Evolutionary conservation across 2,888 invertebrate species (phyloP).

Genomic region (Cataglyphis altisquamis): DNA sequence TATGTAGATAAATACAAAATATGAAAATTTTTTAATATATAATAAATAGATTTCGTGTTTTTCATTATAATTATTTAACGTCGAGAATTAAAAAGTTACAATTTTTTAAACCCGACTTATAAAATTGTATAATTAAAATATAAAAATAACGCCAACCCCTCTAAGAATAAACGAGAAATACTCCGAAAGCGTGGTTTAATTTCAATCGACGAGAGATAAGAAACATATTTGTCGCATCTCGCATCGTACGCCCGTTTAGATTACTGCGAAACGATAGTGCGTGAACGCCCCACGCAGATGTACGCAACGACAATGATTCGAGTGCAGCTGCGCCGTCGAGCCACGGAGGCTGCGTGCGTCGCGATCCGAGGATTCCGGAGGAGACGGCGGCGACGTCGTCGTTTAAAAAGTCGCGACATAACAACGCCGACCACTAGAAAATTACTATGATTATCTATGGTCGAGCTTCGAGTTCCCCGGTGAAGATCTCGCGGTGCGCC

Average conservation of each 20-base stretch:
- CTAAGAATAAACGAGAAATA: not conserved
- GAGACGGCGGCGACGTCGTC: slow-evolving; percentile 24
- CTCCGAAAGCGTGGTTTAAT: slow-evolving; percentile 1
- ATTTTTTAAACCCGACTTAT: not conserved
- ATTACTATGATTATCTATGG: slow-evolving; percentile 69
- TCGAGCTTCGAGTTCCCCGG: slow-evolving; percentile 54
- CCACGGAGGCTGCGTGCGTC: slow-evolving; percentile 57
- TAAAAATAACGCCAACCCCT: not conserved
- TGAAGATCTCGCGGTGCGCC: not conserved
- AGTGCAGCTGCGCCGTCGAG: slow-evolving; percentile 35
- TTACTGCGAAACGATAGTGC: slow-evolving; percentile 38
- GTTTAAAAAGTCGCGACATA: slow-evolving; percentile 67
- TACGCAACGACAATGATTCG: slow-evolving; percentile 11
- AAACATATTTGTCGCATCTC: slow-evolving; percentile 21
- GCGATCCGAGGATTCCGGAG: slow-evolving; percentile 68
- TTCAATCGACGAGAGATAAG: slow-evolving; percentile 22
- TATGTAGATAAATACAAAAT: too few relatives aligned
- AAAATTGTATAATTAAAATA: not conserved
- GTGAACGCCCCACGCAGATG: slow-evolving; percentile 31
- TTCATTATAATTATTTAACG: not conserved
- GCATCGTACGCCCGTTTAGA: slow-evolving; percentile 10
- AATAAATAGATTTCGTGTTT: not conserved
- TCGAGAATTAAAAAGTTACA: not conserved
- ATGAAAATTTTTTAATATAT: too few relatives aligned
- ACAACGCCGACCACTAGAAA: slow-evolving; percentile 64